phyloP scores from a whole-genome alignment of 1,140 invertebrate genomes.

The Drosophila erecta region DNA sequence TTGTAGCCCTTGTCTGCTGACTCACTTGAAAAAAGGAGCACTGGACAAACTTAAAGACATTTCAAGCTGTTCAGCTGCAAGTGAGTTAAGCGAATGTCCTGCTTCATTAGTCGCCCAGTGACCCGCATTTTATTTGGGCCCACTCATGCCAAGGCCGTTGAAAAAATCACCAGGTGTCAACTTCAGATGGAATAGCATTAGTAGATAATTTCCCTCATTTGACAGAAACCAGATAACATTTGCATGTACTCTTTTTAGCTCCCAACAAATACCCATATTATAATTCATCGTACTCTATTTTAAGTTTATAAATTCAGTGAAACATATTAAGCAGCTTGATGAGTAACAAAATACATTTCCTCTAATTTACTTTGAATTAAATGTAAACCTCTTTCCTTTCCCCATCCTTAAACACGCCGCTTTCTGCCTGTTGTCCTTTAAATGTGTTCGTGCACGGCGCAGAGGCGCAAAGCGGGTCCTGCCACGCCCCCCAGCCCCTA shows the following conservation, averaged over 20 bases:
- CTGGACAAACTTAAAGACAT: constrained; percentile 4
- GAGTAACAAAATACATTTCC: background rate
- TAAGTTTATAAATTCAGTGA: background rate
- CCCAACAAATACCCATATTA: too few species aligned
- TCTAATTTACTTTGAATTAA: constrained; percentile 14
- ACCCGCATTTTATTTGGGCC: constrained; percentile 6
- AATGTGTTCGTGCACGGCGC: constrained; percentile 69
- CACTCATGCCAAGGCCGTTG: background rate
- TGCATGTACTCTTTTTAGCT: too few species aligned
- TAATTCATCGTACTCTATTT: too few species aligned
- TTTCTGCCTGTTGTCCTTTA: constrained; percentile 51
- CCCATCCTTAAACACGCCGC: constrained; percentile 6
- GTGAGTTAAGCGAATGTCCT: constrained; percentile 10
- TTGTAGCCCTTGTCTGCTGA: constrained; percentile 28
- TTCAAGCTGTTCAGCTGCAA: constrained; percentile 6
- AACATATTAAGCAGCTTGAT: background rate
- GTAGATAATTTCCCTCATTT: constrained; percentile 7
- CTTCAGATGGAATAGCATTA: background rate
- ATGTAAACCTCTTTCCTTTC: background rate
- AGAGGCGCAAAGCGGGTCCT: constrained; percentile 50
- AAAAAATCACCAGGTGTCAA: constrained; percentile 11
- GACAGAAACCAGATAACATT: too few species aligned
- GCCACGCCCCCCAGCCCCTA: background rate
- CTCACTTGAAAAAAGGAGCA: background rate
- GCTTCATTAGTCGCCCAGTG: constrained; percentile 25